Evolutionary conservation across 1,140 invertebrate species (phyloP).

Genomic region (Lordiphosa collinella): DNA sequence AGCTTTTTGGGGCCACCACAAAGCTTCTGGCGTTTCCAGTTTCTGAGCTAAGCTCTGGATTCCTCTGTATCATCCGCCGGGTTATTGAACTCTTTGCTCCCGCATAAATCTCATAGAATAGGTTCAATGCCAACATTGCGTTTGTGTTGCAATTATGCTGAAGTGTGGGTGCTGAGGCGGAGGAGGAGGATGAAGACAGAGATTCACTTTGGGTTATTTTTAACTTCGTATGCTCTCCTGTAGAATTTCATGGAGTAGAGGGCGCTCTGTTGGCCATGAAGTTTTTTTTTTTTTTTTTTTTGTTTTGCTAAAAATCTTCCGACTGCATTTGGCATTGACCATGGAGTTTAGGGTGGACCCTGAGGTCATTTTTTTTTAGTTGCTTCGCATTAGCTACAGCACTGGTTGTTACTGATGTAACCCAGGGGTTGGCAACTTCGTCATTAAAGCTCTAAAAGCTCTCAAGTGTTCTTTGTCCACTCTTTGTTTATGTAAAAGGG

Average conservation of each 20-base stretch:
- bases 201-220: constrained; percentile 52
- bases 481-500: too few species aligned
- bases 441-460: too few species aligned
- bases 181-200: background rate
- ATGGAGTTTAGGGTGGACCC: constrained; percentile 45
- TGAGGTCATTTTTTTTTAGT: too few species aligned
- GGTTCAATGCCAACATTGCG: constrained; percentile 62
- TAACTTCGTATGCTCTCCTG: constrained; percentile 43
- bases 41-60: constrained; percentile 20
- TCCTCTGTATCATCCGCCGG: too few species aligned
- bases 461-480: too few species aligned
- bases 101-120: constrained; percentile 62
- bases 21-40: constrained; percentile 24
- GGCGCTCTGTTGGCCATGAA: constrained; percentile 64
- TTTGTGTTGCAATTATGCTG: constrained; percentile 48
- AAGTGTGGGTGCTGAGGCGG: constrained; percentile 26
- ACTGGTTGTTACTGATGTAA: too few species aligned
- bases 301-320: constrained; percentile 11
- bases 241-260: constrained; percentile 36
- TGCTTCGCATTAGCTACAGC: too few species aligned
- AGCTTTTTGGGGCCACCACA: background rate
- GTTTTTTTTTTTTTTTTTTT: constrained; percentile 42
- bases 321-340: constrained; percentile 41
- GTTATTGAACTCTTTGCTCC: constrained; percentile 53
- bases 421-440: too few species aligned